phyloP scores from a whole-genome alignment of 2,113 vertebrate species.

The Promerops cafer region DNA sequence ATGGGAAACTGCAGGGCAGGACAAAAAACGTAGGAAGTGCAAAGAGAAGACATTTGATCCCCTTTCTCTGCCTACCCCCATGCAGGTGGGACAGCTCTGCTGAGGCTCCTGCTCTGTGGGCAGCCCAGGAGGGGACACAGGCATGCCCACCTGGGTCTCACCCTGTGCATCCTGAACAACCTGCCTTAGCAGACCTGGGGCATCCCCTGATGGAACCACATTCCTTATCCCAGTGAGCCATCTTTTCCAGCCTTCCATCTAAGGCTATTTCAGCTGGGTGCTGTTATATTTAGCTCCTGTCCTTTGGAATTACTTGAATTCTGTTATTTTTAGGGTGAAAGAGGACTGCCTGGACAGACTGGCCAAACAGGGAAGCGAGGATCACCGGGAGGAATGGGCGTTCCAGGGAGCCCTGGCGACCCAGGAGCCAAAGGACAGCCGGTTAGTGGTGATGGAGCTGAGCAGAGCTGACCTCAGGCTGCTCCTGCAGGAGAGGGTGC shows the following conservation, averaged over 20 bases:
- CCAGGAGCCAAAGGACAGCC: slow-evolving; percentile 87
- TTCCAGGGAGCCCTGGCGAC: slow-evolving; percentile 84
- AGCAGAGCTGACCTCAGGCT: background rate
- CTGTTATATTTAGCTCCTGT: slow-evolving; percentile 24
- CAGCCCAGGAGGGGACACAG: background rate
- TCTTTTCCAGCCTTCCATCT: slow-evolving; percentile 11
- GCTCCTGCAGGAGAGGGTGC: background rate
- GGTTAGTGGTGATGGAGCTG: slow-evolving; percentile 71
- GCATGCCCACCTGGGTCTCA: background rate
- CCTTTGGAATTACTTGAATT: slow-evolving; percentile 1
- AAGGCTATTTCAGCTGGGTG: background rate
- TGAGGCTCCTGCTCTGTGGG: background rate
- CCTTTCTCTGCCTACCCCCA: background rate
- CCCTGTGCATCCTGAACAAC: background rate
- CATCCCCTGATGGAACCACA: background rate
- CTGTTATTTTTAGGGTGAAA: slow-evolving; percentile 79
- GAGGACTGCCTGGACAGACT: slow-evolving; percentile 85
- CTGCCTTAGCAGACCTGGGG: background rate
- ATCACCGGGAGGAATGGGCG: slow-evolving; percentile 82
- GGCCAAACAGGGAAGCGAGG: slow-evolving; percentile 89
- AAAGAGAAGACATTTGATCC: background rate
- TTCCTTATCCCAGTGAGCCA: background rate
- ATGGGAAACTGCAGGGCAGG: background rate
- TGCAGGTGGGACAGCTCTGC: background rate
- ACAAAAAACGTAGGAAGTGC: background rate